Percentiles rank a stretch among this genome's conserved stretches.
phyloP scores from a whole-genome alignment of 2,888 invertebrate genomes.

The Malacosoma neustria region DNA sequence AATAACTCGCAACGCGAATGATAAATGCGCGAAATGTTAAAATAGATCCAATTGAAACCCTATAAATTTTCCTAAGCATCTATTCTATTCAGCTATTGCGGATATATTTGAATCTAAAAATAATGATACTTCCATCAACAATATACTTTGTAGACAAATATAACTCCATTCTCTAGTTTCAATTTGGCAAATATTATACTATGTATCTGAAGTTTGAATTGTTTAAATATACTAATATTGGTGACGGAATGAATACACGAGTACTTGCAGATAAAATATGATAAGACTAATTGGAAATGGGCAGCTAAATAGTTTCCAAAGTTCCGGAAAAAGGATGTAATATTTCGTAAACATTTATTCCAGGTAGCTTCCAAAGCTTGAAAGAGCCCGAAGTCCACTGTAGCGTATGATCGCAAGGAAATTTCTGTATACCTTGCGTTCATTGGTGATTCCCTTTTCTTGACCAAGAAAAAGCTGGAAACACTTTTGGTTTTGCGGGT shows the following conservation, averaged over 20 bases:
- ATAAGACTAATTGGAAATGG: background rate
- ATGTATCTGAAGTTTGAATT: constrained; percentile 16
- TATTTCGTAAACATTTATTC: background rate
- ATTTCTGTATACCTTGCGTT: too few relatives aligned
- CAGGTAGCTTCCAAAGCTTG: too few relatives aligned
- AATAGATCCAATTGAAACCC: background rate
- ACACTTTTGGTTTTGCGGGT: too few relatives aligned
- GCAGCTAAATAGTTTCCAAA: background rate
- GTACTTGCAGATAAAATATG: constrained; percentile 11
- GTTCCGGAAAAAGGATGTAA: background rate
- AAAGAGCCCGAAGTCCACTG: too few relatives aligned
- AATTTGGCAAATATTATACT: constrained; percentile 25
- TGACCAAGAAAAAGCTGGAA: too few relatives aligned
- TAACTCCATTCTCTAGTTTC: constrained; percentile 29
- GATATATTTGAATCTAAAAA: constrained; percentile 57
- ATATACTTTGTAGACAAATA: constrained; percentile 35
- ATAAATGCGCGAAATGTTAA: background rate
- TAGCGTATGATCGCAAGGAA: too few relatives aligned
- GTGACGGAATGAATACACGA: constrained; percentile 40
- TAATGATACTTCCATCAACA: constrained; percentile 41
- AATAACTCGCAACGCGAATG: background rate
- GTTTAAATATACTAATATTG: constrained; percentile 37
- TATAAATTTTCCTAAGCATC: constrained; percentile 20
- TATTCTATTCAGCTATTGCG: constrained; percentile 39
- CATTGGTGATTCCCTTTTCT: too few relatives aligned